phyloP scores from a whole-genome alignment of 2,113 vertebrate species.

The Laterallus jamaicensis region DNA sequence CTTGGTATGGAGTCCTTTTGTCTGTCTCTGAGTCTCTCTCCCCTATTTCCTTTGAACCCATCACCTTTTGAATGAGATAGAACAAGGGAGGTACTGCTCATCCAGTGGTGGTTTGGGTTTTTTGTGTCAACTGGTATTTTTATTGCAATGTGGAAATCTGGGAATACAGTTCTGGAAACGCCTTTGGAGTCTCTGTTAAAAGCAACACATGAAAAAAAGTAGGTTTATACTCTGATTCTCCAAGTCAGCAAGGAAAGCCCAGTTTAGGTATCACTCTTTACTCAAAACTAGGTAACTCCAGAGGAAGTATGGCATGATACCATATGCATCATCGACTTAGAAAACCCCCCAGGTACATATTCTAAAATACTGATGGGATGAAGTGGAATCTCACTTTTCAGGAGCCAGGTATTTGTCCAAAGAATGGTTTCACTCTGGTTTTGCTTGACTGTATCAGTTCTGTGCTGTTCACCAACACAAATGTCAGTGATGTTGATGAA shows the following conservation, averaged over 20 bases:
- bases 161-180: background rate
- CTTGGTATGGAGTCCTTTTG: background rate
- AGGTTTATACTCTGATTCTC: background rate
- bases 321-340: too few relatives aligned
- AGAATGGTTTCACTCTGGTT: background rate
- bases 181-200: background rate
- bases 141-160: background rate
- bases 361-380: background rate
- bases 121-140: background rate
- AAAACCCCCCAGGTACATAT: background rate
- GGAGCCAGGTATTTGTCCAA: background rate
- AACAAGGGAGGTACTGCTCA: background rate
- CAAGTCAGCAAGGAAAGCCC: background rate
- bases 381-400: background rate
- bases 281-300: background rate
- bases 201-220: background rate
- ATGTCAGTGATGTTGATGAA: background rate
- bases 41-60: background rate
- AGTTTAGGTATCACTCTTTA: background rate
- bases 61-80: background rate
- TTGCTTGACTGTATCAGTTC: background rate
- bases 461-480: accelerated
- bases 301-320: background rate
- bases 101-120: accelerated
- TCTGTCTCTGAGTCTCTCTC: background rate